Evolutionary conservation across 2,113 vertebrate species (phyloP).

Genomic region (Picathartes gymnocephalus): DNA sequence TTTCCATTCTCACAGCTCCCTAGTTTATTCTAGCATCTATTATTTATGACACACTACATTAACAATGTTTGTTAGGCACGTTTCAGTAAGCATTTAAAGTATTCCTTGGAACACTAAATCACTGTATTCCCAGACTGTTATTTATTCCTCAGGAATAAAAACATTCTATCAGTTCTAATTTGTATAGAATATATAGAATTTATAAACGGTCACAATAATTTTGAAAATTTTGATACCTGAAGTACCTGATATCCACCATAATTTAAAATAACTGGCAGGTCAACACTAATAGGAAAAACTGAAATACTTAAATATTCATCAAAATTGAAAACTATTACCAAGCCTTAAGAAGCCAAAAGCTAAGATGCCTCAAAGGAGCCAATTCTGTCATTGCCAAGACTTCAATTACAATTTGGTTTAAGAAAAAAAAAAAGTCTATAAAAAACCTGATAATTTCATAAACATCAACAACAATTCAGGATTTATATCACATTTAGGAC

Average conservation of each 20-base stretch:
- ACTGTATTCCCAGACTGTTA: not conserved
- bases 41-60: not conserved
- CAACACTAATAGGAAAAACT: not conserved
- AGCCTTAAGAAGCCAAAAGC: not conserved
- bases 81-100: not conserved
- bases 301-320: not conserved
- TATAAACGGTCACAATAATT: not conserved
- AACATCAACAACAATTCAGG: not conserved
- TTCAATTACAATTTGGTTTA: not conserved
- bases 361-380: not conserved
- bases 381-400: not conserved
- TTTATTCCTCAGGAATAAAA: not conserved
- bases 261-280: not conserved
- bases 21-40: not conserved
- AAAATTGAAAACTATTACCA: not conserved
- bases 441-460: not conserved
- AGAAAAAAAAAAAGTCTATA: not conserved
- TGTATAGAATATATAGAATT: not conserved
- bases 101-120: not conserved
- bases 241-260: not conserved
- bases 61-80: not conserved
- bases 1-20: not conserved
- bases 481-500: not conserved
- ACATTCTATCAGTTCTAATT: not conserved
- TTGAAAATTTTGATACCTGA: not conserved